phyloP scores from a whole-genome alignment of 2,113 vertebrate genomes.

The Orientallactaga bullata region DNA sequence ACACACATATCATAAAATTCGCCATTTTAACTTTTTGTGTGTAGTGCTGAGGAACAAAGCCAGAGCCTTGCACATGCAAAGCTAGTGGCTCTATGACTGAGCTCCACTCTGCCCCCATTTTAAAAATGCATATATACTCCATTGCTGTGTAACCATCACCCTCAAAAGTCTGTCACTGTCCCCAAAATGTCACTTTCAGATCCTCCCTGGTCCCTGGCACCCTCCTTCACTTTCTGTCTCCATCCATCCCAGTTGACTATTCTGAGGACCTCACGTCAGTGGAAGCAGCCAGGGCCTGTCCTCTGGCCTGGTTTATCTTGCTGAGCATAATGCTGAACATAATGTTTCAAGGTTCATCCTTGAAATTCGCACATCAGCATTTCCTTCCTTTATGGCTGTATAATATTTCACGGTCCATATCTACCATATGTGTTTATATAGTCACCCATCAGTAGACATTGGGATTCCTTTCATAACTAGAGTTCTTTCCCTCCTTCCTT shows the following conservation, averaged over 20 bases:
- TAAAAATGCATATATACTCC: no score
- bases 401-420: neutral
- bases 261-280: neutral
- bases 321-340: neutral
- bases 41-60: no score
- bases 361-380: no score
- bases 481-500: neutral
- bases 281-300: no score
- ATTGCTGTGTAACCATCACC: no score
- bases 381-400: no score
- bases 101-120: neutral
- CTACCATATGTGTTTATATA: neutral
- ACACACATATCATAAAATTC: neutral
- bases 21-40: neutral
- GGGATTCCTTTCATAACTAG: neutral
- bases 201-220: no score
- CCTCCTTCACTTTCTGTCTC: neutral
- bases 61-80: neutral
- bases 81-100: no score
- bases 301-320: neutral
- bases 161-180: no score
- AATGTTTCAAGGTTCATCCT: neutral
- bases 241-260: neutral
- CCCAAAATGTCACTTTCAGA: no score
- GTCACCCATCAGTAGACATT: fast-evolving